Base-by-base conservation (phyloP, 2,797 vertebrate species). In the Cossypha dichroa region DNA sequence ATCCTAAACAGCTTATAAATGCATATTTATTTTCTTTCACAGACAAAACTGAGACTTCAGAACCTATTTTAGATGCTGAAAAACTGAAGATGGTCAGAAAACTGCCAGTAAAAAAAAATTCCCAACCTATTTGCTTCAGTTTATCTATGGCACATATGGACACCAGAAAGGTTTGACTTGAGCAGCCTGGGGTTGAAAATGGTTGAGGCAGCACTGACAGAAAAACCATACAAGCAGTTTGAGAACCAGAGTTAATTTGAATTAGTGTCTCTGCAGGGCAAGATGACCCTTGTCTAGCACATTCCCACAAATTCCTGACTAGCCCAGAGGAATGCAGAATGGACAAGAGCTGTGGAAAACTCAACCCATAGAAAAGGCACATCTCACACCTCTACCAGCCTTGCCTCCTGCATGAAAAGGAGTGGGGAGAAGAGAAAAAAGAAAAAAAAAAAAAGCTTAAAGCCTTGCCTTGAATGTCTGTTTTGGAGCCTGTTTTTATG, bases 351-450 rank as follows among this genome's bases (percentile, higher is more conserved):
- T 41, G 58, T 46, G 29, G 60, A 36, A 83, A 93, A 41, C 26
- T 40, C 12, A 46, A 43, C 31, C 28, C 83, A 59, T 43, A 43
- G 62, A 76, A 73, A 56, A 7, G 15, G 40, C 33, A 63, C 48
- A 6, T 33, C 16, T 31, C 46, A 28, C 62, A 63, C 15, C 11
- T 13, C 3, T 4, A 34, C 48, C 15, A 18, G 46, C 22, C 55
- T 54, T 34, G 20, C 15, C 31, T 64, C 48, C 60, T 10, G 5
- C 51, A 4, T 5, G 43, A 49, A 59, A 62, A 58, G 3, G 1
- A 23, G 2, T 1, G 4, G 2, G 2, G 2, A 11, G 3, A 2
- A 10, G 1, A 3, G 2, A 34, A 34, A 34, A 34, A 34, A 4
- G 2, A 3, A 12, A 12, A 21, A 13, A 19, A 5, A 5, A 4